Percentiles rank a stretch among this genome's conserved stretches.
phyloP scores from a whole-genome alignment of 2,888 invertebrate genomes.

The Drosophila incognita region DNA sequence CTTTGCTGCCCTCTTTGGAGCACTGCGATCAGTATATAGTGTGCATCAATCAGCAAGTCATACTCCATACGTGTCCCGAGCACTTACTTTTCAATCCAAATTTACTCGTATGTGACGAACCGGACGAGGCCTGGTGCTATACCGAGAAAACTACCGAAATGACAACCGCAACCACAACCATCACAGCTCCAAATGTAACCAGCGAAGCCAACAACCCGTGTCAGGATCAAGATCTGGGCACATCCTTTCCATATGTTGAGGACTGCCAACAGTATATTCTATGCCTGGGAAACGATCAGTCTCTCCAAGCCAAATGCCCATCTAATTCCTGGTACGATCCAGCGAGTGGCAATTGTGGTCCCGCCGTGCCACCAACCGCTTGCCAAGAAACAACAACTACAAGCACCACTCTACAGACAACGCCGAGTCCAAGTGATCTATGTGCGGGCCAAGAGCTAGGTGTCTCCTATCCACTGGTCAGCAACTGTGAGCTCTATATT shows the following conservation, averaged over 20 bases:
- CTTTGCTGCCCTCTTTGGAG: slow-evolving; percentile 45
- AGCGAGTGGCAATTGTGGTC: slow-evolving; percentile 59
- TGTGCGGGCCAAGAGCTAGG: slow-evolving; percentile 53
- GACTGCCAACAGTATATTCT: slow-evolving; percentile 61
- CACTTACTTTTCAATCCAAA: slow-evolving; percentile 52
- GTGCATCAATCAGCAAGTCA: slow-evolving; percentile 43
- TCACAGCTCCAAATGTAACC: not conserved
- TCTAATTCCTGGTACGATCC: slow-evolving; percentile 68
- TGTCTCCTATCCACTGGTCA: slow-evolving; percentile 45
- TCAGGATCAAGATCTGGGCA: slow-evolving; percentile 25
- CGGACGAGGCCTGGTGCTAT: slow-evolving; percentile 51
- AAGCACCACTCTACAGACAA: slow-evolving; percentile 27
- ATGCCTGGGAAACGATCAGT: slow-evolving; percentile 59
- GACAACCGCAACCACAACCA: not conserved
- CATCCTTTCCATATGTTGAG: slow-evolving; percentile 31
- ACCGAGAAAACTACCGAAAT: slow-evolving; percentile 8
- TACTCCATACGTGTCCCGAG: slow-evolving; percentile 44
- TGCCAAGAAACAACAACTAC: slow-evolving; percentile 40
- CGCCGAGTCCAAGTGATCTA: slow-evolving; percentile 27
- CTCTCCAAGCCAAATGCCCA: slow-evolving; percentile 52
- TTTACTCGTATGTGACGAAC: slow-evolving; percentile 60
- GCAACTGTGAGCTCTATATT: slow-evolving; percentile 65
- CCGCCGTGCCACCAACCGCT: slow-evolving; percentile 58
- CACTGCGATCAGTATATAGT: slow-evolving; percentile 62
- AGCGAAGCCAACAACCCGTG: not conserved